Conservation (phyloP, 1,140 invertebrate species). For the Drosophila sturtevanti region DNA sequence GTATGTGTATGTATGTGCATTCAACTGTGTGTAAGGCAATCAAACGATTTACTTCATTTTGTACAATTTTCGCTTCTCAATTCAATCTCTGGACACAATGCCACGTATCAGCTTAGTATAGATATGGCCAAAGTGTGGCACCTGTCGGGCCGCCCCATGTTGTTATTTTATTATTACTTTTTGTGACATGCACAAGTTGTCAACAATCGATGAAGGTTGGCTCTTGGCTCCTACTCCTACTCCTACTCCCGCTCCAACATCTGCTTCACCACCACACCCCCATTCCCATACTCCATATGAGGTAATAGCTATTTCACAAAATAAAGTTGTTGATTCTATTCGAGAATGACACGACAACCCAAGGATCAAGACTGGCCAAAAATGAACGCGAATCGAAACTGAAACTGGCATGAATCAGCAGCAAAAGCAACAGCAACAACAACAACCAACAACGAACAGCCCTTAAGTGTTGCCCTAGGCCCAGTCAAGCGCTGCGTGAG, state of each 20-base stretch:
- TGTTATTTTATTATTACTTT: slow-evolving; percentile 70
- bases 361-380: slow-evolving; percentile 7
- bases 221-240: slow-evolving; percentile 1
- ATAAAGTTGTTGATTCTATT: slow-evolving; percentile 70
- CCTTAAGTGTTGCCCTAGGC: slow-evolving; percentile 39
- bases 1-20: too few species aligned
- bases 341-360: slow-evolving; percentile 56
- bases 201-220: slow-evolving; percentile 54
- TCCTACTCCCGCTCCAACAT: not conserved
- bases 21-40: too few species aligned
- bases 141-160: slow-evolving; percentile 8
- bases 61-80: not conserved
- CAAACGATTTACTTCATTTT: not conserved
- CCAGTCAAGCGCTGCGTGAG: slow-evolving; percentile 44
- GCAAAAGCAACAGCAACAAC: not conserved
- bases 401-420: slow-evolving; percentile 54
- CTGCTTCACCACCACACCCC: not conserved
- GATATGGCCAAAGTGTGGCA: not conserved
- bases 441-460: too few species aligned
- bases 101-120: slow-evolving; percentile 35
- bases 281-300: not conserved
- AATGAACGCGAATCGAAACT: slow-evolving; percentile 32
- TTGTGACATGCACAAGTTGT: slow-evolving; percentile 67
- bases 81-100: slow-evolving; percentile 35
- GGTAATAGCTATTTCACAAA: slow-evolving; percentile 40